These are phyloP conservation scores for Salvelinus alpinus DNA, from an alignment of 2,113 vertebrate genomes.

Conservation along the genomic window DNA sequence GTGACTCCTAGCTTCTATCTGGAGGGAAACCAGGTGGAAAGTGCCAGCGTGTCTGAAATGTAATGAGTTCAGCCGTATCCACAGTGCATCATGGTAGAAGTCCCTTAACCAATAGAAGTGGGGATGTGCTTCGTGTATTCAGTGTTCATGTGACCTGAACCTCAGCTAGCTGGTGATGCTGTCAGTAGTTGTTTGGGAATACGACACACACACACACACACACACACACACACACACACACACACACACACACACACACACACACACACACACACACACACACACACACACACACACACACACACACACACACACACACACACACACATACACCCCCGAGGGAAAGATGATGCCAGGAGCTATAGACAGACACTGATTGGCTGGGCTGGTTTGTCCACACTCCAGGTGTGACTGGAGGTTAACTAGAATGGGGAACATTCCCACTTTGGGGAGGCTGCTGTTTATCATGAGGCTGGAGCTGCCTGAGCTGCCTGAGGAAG, in stretches of 20 bases:
- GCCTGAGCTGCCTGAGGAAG: background rate
- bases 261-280: too few relatives aligned
- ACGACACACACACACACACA: background rate
- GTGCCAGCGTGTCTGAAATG: background rate
- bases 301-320: background rate
- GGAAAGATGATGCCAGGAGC: background rate
- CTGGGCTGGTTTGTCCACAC: constrained; percentile 17
- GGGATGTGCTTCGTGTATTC: background rate
- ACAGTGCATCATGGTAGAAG: background rate
- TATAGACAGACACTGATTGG: constrained; percentile 30
- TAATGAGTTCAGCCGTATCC: background rate
- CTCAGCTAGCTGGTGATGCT: too few relatives aligned
- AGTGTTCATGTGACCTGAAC: background rate
- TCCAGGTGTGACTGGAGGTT: constrained; percentile 1
- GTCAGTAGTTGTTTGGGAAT: too few relatives aligned
- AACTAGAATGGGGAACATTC: background rate
- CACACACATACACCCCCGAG: too few relatives aligned
- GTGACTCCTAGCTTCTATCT: constrained; percentile 30
- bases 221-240: too few relatives aligned
- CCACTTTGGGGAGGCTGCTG: background rate
- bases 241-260: background rate
- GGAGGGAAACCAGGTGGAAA: background rate
- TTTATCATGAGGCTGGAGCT: background rate
- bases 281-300: too few relatives aligned
- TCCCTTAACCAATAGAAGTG: background rate